Percentiles rank a stretch among this genome's conserved stretches.
These are phyloP conservation scores for Agelastica alni DNA, from an alignment of 2,888 invertebrate species.

Conservation along the genomic window DNA sequence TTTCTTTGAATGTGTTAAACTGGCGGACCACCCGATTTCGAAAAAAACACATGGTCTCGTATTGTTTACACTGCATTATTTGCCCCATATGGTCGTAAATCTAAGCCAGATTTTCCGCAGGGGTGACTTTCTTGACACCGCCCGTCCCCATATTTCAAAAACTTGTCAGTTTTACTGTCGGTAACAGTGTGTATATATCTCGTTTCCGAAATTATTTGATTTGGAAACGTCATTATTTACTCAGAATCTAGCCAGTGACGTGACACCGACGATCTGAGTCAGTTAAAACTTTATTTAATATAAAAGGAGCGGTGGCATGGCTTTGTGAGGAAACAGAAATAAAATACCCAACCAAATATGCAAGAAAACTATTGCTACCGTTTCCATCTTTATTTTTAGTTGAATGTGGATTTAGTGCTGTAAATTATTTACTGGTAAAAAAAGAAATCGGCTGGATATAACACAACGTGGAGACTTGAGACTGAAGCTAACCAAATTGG, in stretches of 20 bases:
- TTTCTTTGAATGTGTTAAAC: too few species aligned
- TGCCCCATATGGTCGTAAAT: conserved; percentile 7
- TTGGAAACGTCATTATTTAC: background rate
- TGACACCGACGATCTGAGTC: too few species aligned
- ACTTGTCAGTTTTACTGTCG: background rate
- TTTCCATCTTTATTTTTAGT: background rate
- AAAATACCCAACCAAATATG: too few species aligned
- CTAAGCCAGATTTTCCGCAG: conserved; percentile 8
- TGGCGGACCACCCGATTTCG: too few species aligned
- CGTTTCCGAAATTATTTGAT: conserved; percentile 1
- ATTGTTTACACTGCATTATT: conserved; percentile 5
- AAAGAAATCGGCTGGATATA: background rate
- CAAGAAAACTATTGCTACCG: too few species aligned
- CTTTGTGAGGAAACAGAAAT: too few species aligned
- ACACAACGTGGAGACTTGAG: background rate
- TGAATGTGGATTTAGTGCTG: background rate
- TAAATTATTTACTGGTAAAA: background rate
- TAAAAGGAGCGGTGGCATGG: too few species aligned
- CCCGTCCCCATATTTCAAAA: conserved; percentile 5
- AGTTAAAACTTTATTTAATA: too few species aligned
- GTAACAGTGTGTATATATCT: conserved; percentile 4
- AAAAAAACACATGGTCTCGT: too few species aligned
- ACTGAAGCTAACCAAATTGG: background rate
- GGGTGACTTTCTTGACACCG: conserved; percentile 6
- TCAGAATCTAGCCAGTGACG: conserved; percentile 1